A percentile compares a stretch with the other conserved stretches of the same genome.
Conservation (phyloP, 2,888 invertebrate genomes). For the Cantharis rufa region DNA sequence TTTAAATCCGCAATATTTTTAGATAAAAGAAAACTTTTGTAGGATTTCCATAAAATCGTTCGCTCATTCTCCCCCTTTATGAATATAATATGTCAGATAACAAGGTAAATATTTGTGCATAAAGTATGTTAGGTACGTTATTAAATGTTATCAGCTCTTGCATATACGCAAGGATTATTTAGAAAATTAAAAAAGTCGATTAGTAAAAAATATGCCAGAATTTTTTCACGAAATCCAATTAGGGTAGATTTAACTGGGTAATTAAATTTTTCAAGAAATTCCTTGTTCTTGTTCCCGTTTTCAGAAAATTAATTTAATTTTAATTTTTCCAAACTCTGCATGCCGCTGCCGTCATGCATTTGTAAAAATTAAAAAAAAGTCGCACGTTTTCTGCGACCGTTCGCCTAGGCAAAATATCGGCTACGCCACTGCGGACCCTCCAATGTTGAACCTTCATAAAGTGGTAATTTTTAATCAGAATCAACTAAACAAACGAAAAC, state of each 20-base stretch:
- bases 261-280: too few relatives aligned
- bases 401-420: not conserved
- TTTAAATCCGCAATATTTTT: not conserved
- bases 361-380: too few relatives aligned
- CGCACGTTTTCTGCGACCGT: too few relatives aligned
- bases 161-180: not conserved
- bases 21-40: not conserved
- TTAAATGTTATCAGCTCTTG: slow-evolving; percentile 1
- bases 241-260: too few relatives aligned
- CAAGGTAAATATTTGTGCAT: slow-evolving; percentile 11
- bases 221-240: too few relatives aligned
- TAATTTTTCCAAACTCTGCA: too few relatives aligned
- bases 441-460: not conserved
- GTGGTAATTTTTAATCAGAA: not conserved
- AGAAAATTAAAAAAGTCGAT: not conserved
- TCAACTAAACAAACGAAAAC: not conserved
- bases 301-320: too few relatives aligned
- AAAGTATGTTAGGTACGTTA: slow-evolving; percentile 1
- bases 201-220: not conserved
- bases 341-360: too few relatives aligned
- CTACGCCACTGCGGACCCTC: not conserved
- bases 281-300: too few relatives aligned
- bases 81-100: not conserved
- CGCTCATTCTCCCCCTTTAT: not conserved
- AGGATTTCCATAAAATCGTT: not conserved